Evolutionary conservation across 2,888 invertebrate species (phyloP), one percentile per base, ranked within the genome.

Genomic region (Calameuta filiformis): DNA sequence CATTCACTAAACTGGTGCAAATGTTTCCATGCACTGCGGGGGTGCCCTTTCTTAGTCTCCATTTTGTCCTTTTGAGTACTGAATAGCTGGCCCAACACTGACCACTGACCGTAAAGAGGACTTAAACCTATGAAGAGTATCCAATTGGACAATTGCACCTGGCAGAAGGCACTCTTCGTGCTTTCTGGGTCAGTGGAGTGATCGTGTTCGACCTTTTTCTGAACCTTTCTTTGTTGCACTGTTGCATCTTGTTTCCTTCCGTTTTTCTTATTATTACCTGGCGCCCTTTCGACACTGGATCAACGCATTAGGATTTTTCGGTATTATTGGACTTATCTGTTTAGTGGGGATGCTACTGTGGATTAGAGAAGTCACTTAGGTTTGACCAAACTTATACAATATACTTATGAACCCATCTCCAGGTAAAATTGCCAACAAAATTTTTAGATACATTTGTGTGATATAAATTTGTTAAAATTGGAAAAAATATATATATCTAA

Each of bases 1-100:
- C 68, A 68, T 31, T 34, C 40, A 12, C 35, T 75, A 75, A n/a
- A 68, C 68, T 68, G 68, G 75, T 56, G 35, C 69, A 68, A 73
- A 56, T 56, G 56, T 56, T 56, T 56, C 9, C 23, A 9, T 56
- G 56, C 56, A 56, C 56, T 56, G 56, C 56, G 56, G 56, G 56
- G 56, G 56, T 56, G 56, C 56, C 56, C 9, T 56, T 56, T 56
- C 56, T 56, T 56, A 56, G 56, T 56, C 23, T 23, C 56, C 56
- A 56, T 56, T 56, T 56, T 56, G 56, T 56, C 56, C 56, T 56
- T 56, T 56, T 9, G 56, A 56, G 56, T 23, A 56, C 56, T 56
- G 56, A 56, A 56, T 56, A 56, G 56, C 56, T 56, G 56, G 56
- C 56, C 56, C 56, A 56, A 56, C 56, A 56, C 56, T 56, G 56